Base-by-base conservation (phyloP, 2,113 vertebrate species). In the Sander lucioperca region DNA sequence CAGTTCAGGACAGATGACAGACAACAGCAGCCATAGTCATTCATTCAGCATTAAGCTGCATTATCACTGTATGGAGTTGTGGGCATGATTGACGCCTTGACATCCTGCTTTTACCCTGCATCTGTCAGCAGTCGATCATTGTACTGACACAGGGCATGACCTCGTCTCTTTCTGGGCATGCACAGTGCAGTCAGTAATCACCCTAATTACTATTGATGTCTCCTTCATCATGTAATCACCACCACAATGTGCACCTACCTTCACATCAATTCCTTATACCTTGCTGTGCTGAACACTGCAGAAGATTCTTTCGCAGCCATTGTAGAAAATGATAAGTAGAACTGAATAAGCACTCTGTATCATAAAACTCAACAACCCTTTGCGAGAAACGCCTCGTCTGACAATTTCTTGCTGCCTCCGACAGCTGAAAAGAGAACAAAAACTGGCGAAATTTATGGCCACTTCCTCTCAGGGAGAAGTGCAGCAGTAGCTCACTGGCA, bases 371-470 rank as follows among this genome's bases (percentile, higher is more conserved):
- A 81, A 79, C 53, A 84, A 77, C 27, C 13, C 54, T 63, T 77
- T 72, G 63, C 6, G 9, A 86, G 77, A 79, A 76, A 74, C 15
- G 75, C 73, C 45, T 73, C 16, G 51, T 48, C 72, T 76, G 61
- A 86, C 75, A 13, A 76, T 86, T 80, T 73, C 73, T 72, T 56
- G 74, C 66, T 59, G 61, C 67, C 51, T 89, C 27, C 16, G 62
- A 85, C 74, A 79, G 70, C 67, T 58, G 59, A 87, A 71, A 82
- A 79, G 56, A 89, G 76, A 87, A 80, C 13, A 83, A 87, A 86
- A 90, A 75, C 10, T 59, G n/a, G n/a, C n/a, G 15, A 59, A 65
- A 85, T 89, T 88, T 86, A 84, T 66, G 58, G 30, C 69, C 61
- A 51, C 45, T 80, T 85, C 25, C 33, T 83, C 19, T 65, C 18